Conservation (phyloP, 2,888 invertebrate species). For the Abrostola tripartita region DNA sequence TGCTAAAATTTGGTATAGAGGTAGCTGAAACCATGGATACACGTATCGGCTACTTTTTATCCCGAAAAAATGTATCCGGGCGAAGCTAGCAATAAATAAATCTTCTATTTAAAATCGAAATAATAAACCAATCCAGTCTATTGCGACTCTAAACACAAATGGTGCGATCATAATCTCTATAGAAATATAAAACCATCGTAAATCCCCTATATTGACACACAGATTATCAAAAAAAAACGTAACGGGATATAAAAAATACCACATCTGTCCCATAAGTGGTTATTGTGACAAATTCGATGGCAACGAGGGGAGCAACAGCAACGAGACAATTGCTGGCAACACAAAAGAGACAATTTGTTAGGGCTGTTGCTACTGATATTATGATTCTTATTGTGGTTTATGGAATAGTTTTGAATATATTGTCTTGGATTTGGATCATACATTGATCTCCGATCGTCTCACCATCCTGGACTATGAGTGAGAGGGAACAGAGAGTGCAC, state of each 20-base stretch:
- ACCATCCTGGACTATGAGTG: no score
- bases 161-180: slow-evolving; percentile 33
- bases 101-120: background rate
- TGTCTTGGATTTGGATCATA: no score
- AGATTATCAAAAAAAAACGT: slow-evolving; percentile 40
- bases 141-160: background rate
- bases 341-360: background rate
- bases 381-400: background rate
- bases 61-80: no score
- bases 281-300: slow-evolving; percentile 60
- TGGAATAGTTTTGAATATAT: background rate
- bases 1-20: no score
- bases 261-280: slow-evolving; percentile 59
- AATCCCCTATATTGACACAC: slow-evolving; percentile 40
- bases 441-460: no score
- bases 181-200: slow-evolving; percentile 27
- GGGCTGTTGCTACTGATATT: background rate
- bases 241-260: slow-evolving; percentile 42
- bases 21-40: no score
- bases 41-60: no score
- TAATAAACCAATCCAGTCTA: background rate
- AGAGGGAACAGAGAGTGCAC: no score
- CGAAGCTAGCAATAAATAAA: background rate
- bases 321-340: background rate
- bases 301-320: slow-evolving; percentile 18